Conservation (phyloP, 2,113 vertebrate species). For the Ceyx margarethae region DNA sequence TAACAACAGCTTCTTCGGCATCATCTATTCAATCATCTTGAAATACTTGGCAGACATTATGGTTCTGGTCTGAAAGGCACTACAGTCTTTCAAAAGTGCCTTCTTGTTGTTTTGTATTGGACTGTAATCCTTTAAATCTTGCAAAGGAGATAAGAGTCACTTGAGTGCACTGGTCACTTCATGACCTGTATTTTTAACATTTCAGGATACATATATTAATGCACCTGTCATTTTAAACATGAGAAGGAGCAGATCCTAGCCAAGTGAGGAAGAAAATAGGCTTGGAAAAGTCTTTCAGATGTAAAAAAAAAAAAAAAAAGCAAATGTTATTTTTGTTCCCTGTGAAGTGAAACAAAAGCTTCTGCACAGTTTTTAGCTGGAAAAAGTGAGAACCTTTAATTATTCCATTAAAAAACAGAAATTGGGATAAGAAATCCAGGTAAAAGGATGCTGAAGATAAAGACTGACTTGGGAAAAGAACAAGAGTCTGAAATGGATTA, state of each 20-base stretch:
- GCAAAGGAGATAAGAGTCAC: not conserved
- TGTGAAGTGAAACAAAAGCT: not conserved
- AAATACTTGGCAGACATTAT: not conserved
- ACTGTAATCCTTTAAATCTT: not conserved
- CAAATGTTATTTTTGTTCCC: not conserved
- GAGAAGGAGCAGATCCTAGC: not conserved
- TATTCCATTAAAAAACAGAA: constrained; percentile 37
- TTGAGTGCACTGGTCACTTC: not conserved
- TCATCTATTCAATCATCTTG: not conserved
- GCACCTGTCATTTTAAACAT: not conserved
- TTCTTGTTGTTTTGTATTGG: not conserved
- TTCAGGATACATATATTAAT: not conserved
- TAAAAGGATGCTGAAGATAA: constrained; percentile 41
- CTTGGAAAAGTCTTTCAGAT: not conserved
- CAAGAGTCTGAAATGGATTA: constrained; percentile 43
- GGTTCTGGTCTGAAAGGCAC: not conserved
- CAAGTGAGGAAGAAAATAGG: not conserved
- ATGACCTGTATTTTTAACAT: not conserved
- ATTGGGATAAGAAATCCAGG: constrained; percentile 29
- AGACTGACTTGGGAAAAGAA: constrained; percentile 36
- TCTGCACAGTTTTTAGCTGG: not conserved
- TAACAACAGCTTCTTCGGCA: not conserved
- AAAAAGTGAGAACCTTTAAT: not conserved
- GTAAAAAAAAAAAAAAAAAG: not conserved
- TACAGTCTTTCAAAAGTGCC: not conserved